Evolutionary conservation across 2,113 vertebrate species (phyloP), one percentile per base, ranked within the genome.

Genomic region (Bambusicola thoracicus): DNA sequence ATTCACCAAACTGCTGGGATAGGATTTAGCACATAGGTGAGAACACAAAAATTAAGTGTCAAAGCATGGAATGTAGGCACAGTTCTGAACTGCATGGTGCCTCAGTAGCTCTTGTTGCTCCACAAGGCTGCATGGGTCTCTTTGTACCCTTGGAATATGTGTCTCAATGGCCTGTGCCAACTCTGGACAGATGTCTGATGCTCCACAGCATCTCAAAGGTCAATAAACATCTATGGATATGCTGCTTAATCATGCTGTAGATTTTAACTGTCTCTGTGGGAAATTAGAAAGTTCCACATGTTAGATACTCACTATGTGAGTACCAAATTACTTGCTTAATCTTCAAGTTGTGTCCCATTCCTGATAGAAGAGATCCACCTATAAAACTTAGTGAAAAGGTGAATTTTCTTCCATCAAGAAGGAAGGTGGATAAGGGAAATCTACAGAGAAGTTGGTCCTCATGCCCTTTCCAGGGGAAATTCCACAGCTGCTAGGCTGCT

Each of bases 161-260:
- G 4, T 53, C 29, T 76, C 24, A n/a, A 24, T 20, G 25, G 43
- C n/a, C 24, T 85, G 43, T 56, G 34, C 14, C 63, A 70, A 43
- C 25, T 8, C 66, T 41, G 29, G 44, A 8, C 32, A 58, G 63
- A 30, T 30, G 17, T 24, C 67, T 79, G 40, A n/a, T 8, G 20
- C 7, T 81, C 17, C 18, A 14, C 13, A 19, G 63, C 30, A 40
- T 44, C 49, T 53, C 63, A 66, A 65, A 36, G 22, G 14, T 70
- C 16, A 76, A 4, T 8, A 61, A 70, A 66, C 0, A 0, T 30
- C 49, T 41, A 15, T 66, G n/a, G 11, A 46, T 27, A 38, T 1
- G 7, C 46, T n/a, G 5, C 6, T 48, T 34, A 79, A 56, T 56
- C 27, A 19, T n/a, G 10, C 16, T 61, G n/a, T 41, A 69, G 20